These are phyloP conservation scores for Dipodomys ordii DNA, from an alignment of 2,113 vertebrate species.

Conservation along the genomic window DNA sequence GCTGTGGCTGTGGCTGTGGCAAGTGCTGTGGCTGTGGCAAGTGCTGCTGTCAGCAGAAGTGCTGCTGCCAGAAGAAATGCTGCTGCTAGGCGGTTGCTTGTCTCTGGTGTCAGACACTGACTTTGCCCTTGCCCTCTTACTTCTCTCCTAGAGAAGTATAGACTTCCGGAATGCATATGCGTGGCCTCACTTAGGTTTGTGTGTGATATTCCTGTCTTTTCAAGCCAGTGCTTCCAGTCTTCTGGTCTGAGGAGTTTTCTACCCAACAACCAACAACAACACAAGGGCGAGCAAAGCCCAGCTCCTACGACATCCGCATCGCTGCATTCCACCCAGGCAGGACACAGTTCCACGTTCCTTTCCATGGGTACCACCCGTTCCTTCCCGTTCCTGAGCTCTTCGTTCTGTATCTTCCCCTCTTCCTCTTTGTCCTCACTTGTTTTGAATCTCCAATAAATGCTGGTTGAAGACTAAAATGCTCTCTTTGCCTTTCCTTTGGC, in stretches of 20 bases:
- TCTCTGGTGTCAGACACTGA: neutral
- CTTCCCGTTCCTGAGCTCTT: neutral
- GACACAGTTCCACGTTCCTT: fast-evolving
- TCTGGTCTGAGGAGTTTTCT: neutral
- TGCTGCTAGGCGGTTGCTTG: neutral
- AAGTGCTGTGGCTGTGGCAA: neutral
- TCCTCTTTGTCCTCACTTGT: neutral
- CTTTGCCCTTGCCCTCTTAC: no score
- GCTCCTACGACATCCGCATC: fast-evolving
- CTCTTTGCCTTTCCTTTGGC: neutral
- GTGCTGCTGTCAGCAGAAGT: conserved; percentile 63
- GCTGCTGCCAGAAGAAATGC: conserved; percentile 40
- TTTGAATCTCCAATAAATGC: conserved; percentile 19
- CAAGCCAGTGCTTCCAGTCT: neutral
- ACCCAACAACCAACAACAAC: no score
- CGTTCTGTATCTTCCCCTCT: neutral
- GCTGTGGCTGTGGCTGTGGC: neutral
- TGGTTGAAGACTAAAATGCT: neutral
- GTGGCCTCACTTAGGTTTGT: neutral
- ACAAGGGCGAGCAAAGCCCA: fast-evolving
- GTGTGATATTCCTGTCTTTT: neutral
- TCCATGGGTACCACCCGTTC: no score
- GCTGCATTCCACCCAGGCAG: no score
- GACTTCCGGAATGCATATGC: no score
- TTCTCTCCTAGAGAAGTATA: no score